phyloP scores from a whole-genome alignment of 2,888 invertebrate species.

The Drosophila nigricruria region DNA sequence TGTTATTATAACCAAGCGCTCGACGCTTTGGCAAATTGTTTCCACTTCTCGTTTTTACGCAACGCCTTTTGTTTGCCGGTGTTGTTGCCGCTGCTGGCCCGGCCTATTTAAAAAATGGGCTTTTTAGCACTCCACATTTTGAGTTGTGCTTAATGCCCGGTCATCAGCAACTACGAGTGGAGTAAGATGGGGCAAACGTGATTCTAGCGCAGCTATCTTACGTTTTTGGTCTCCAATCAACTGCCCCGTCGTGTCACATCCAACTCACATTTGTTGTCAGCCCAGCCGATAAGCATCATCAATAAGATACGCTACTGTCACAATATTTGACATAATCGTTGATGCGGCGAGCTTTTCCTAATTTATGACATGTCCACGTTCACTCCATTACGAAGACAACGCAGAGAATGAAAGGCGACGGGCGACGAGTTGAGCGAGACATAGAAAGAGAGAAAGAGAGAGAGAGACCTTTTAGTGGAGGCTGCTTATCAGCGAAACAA shows the following conservation, averaged over 20 bases:
- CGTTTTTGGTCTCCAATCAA: conserved; percentile 50
- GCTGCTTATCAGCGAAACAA: conserved; percentile 63
- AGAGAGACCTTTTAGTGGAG: conserved; percentile 15
- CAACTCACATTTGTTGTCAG: conserved; percentile 47
- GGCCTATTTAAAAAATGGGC: conserved; percentile 58
- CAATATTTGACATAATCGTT: conserved; percentile 73
- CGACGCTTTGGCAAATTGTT: conserved; percentile 78
- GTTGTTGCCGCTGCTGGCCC: conserved; percentile 5
- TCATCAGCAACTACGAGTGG: conserved; percentile 35
- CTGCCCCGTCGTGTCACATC: conserved; percentile 50
- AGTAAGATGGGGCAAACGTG: neutral
- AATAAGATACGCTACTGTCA: conserved; percentile 65
- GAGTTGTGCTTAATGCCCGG: conserved; percentile 38
- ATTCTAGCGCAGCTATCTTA: conserved; percentile 23
- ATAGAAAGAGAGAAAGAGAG: neutral
- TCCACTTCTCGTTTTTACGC: conserved; percentile 70
- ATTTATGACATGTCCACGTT: conserved; percentile 76
- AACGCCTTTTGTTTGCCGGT: conserved; percentile 51
- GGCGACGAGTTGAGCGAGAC: neutral
- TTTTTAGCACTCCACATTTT: conserved; percentile 36
- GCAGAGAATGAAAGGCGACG: neutral
- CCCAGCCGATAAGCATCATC: conserved; percentile 58
- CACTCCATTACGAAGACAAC: conserved; percentile 47
- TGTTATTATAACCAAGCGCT: conserved; percentile 76
- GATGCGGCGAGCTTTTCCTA: conserved; percentile 60